Conservation (phyloP, 2,797 vertebrate species). For the Brachyrhaphis roseni region DNA sequence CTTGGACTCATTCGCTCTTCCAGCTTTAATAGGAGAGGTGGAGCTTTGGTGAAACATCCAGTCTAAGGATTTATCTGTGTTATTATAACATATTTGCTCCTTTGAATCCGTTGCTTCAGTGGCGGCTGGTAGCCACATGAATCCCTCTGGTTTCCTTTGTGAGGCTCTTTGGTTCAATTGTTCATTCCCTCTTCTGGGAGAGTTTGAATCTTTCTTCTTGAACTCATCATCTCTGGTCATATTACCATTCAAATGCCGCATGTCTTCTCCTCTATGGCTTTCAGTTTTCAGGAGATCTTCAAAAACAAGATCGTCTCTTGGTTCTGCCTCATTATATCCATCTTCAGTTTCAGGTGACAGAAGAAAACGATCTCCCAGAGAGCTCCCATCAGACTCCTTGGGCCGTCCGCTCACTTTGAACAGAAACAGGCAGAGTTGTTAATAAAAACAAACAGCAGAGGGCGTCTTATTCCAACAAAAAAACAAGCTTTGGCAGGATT, state of each 20-base stretch:
- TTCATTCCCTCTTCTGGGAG: neutral
- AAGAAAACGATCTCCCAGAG: neutral
- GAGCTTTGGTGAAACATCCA: rapidly evolving
- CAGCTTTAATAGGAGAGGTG: neutral
- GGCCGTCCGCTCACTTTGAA: neutral
- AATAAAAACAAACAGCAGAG: neutral
- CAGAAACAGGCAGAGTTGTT: neutral
- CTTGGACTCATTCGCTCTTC: rapidly evolving
- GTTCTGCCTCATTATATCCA: neutral
- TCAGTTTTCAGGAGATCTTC: neutral
- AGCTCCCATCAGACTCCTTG: rapidly evolving
- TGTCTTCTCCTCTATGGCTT: neutral
- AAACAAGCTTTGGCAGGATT: neutral
- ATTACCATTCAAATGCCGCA: neutral
- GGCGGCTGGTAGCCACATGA: neutral
- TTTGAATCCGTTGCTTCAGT: neutral
- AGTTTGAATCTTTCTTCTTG: neutral
- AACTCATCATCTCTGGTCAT: rapidly evolving
- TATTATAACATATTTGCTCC: rapidly evolving
- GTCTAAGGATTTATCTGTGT: neutral
- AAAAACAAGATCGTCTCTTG: neutral
- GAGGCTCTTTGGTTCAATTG: neutral
- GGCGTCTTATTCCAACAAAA: neutral
- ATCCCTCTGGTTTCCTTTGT: neutral
- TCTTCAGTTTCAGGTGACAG: rapidly evolving